Conservation (phyloP, 2,113 vertebrate species). For the Plecturocebus donacophilus region DNA sequence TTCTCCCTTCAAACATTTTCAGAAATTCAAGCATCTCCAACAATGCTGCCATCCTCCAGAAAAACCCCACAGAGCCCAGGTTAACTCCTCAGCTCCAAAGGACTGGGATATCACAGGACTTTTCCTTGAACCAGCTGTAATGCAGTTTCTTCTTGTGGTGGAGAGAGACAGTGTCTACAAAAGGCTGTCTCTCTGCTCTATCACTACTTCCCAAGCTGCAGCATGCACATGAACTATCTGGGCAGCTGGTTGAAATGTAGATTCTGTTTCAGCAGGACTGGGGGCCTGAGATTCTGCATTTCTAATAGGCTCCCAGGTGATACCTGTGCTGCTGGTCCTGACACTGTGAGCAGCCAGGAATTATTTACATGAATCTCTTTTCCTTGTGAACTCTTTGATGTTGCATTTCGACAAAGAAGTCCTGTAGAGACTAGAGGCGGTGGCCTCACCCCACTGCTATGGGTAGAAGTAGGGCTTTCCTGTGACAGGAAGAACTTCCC, state of each 20-base stretch:
- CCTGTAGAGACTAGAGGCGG: neutral
- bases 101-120: neutral
- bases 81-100: neutral
- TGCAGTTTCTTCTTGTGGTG: neutral
- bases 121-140: neutral
- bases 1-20: neutral
- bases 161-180: neutral
- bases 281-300: neutral
- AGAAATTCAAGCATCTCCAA: neutral
- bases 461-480: neutral
- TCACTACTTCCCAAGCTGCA: neutral
- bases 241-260: neutral
- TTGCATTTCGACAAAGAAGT: neutral
- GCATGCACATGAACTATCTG: neutral
- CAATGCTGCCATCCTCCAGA: neutral
- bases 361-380: neutral
- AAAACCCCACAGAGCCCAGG: neutral
- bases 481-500: neutral
- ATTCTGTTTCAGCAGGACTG: neutral
- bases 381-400: neutral
- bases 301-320: neutral
- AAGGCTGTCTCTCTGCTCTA: neutral
- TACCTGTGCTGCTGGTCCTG: neutral
- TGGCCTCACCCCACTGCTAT: neutral
- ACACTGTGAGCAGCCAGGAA: neutral